Base-by-base conservation (phyloP, 1,140 invertebrate genomes). In the Drosophila navojoa region DNA sequence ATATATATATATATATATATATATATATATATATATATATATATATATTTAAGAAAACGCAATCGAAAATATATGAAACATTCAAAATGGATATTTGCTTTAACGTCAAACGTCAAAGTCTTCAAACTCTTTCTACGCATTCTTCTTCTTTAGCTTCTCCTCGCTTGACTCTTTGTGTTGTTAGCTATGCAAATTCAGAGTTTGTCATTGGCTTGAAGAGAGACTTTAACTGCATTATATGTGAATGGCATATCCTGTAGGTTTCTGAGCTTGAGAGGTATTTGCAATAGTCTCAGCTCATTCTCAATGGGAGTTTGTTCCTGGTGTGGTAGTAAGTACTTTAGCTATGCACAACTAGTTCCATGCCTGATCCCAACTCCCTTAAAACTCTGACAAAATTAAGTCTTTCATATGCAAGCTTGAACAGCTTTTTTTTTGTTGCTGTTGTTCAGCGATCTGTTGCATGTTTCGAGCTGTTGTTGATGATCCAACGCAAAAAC, bases 51-150 rank as follows among this genome's bases (percentile, higher is more conserved):
- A 35, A 7, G 32, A 53, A 61, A 61, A 32, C 16, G 11, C 5
- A 32, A 35, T 47, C 5, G 38, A 29, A 60, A 69, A 44, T 44
- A 19, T 29, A 49, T 16, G n/a, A 57, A 54, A 55, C 53, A 66
- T 52, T 71, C 45, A 58, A 58, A 66, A 29, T 29, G 27, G 27
- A 29, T 5, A 29, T 29, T 29, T 29, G 27, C 27, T 29, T 29
- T 29, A 29, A 29, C 27, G 32, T 2, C 32, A 32, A 6, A 1
- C 32, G 9, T 32, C 32, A 11, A 38, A 38, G 3, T 11, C 11
- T 35, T 35, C 7, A 7, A 35, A 35, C 32, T 38, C 35, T 38
- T 38, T 38, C 11, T 38, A 11, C 11, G 11, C 35, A 38, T 38
- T 13, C 10, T 11, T 11, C 32, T 9, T 10, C 9, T 9, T 32